These are phyloP conservation scores for Petrophora chlorosata DNA, from an alignment of 2,888 invertebrate genomes.

Conservation along the genomic window DNA sequence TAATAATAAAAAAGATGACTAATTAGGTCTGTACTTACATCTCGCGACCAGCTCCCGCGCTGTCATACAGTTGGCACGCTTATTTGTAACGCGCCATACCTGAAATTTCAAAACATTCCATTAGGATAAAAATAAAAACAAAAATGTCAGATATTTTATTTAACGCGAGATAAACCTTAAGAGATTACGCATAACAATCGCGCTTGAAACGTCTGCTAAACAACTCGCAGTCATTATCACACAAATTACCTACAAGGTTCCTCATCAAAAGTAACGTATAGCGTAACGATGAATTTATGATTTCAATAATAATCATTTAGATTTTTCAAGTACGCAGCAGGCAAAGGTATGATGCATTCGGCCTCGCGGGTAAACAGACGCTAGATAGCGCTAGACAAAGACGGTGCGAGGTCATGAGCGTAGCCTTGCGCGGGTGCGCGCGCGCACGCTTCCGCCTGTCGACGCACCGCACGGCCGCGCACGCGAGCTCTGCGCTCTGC, in stretches of 20 bases:
- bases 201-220: conserved; percentile 36
- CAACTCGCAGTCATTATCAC: conserved; percentile 48
- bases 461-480: conserved; percentile 49
- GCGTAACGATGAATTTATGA: conserved; percentile 58
- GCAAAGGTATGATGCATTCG: conserved; percentile 80
- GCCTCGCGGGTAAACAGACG: conserved; percentile 81
- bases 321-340: conserved; percentile 63
- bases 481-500: conserved; percentile 48
- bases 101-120: conserved; percentile 48
- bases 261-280: conserved; percentile 52
- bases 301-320: conserved; percentile 68
- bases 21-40: conserved; percentile 57
- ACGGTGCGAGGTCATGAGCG: conserved; percentile 83
- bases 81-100: conserved; percentile 69
- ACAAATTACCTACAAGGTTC: conserved; percentile 63
- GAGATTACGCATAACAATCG: conserved; percentile 22
- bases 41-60: conserved; percentile 57
- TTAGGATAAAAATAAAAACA: conserved; percentile 22
- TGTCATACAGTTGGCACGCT: conserved; percentile 61
- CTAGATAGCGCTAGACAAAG: conserved; percentile 83
- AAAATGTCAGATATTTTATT: conserved; percentile 17
- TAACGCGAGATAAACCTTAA: conserved; percentile 14
- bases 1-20: conserved; percentile 24
- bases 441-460: conserved; percentile 78
- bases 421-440: conserved; percentile 81